A percentile compares a stretch with the other conserved stretches of the same genome.
These are phyloP conservation scores for Crocodylus rhombifer DNA, from an alignment of 2,797 vertebrate species.

Conservation along the genomic window DNA sequence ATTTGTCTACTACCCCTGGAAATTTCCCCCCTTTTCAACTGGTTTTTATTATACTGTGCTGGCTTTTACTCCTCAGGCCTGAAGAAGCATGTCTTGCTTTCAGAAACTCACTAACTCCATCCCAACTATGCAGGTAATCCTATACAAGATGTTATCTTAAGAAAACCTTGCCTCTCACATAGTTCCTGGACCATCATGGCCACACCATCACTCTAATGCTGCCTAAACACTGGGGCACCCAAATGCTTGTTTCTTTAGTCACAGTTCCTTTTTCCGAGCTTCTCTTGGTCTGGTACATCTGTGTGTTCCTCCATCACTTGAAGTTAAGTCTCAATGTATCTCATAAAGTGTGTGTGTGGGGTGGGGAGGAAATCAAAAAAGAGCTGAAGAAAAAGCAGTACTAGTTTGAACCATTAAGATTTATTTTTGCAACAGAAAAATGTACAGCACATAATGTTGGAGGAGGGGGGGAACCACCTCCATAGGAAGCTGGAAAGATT, in stretches of 20 bases:
- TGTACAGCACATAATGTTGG: neutral
- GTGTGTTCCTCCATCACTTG: neutral
- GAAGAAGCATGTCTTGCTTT: no score
- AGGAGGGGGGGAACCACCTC: neutral
- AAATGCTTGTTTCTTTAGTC: neutral
- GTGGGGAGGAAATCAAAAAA: neutral
- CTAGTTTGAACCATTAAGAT: neutral
- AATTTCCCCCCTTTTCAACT: no score
- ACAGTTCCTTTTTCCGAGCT: neutral
- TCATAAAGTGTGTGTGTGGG: neutral
- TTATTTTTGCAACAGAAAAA: slow-evolving; percentile 50
- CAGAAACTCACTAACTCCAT: no score
- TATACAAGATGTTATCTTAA: no score
- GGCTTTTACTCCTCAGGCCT: no score
- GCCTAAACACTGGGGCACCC: neutral
- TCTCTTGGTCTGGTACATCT: neutral
- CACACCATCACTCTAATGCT: no score
- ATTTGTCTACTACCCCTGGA: no score
- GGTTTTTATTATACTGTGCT: no score
- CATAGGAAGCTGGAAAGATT: slow-evolving; percentile 45
- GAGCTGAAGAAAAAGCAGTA: neutral
- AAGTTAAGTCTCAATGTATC: neutral
- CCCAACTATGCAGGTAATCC: no score
- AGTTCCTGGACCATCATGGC: no score
- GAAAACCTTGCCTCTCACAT: no score